A percentile compares a stretch with the other conserved stretches of the same genome.
Conservation (phyloP, 2,113 vertebrate species). For the Gymnobelideus leadbeateri region DNA sequence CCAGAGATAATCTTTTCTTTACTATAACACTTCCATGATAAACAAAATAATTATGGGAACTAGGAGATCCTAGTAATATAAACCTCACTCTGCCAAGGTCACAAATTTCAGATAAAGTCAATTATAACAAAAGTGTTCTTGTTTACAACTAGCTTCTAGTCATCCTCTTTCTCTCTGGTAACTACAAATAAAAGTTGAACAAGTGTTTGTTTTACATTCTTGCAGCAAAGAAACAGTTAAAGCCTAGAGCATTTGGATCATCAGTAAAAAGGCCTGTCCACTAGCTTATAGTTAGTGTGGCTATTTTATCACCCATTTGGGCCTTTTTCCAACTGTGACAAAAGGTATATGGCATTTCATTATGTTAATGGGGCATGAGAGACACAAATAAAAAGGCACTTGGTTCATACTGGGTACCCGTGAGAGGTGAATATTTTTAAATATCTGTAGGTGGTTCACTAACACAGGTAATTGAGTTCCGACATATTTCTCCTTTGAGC, state of each 20-base stretch:
- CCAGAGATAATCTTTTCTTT: background rate
- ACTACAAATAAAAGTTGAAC: background rate
- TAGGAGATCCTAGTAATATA: slow-evolving; percentile 9
- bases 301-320: slow-evolving; percentile 59
- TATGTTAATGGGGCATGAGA: slow-evolving; percentile 75
- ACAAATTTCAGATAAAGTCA: slow-evolving; percentile 41
- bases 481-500: slow-evolving; percentile 75
- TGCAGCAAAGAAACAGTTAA: slow-evolving; percentile 47
- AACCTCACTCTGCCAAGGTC: slow-evolving; percentile 39
- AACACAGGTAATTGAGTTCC: slow-evolving; percentile 81
- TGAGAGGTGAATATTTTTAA: slow-evolving; percentile 78
- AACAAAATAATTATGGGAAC: slow-evolving; percentile 1
- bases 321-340: slow-evolving; percentile 60
- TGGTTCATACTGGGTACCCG: slow-evolving; percentile 73
- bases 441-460: slow-evolving; percentile 80
- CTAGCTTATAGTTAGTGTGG: slow-evolving; percentile 48
- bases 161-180: background rate
- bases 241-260: background rate
- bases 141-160: slow-evolving; percentile 23
- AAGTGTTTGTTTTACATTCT: background rate
- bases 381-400: slow-evolving; percentile 70
- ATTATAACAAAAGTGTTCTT: background rate
- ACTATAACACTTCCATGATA: background rate
- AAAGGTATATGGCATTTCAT: slow-evolving; percentile 71
- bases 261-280: slow-evolving; percentile 19